These are phyloP conservation scores for Noturus placidus DNA, from an alignment of 2,113 vertebrate species.

Conservation along the genomic window DNA sequence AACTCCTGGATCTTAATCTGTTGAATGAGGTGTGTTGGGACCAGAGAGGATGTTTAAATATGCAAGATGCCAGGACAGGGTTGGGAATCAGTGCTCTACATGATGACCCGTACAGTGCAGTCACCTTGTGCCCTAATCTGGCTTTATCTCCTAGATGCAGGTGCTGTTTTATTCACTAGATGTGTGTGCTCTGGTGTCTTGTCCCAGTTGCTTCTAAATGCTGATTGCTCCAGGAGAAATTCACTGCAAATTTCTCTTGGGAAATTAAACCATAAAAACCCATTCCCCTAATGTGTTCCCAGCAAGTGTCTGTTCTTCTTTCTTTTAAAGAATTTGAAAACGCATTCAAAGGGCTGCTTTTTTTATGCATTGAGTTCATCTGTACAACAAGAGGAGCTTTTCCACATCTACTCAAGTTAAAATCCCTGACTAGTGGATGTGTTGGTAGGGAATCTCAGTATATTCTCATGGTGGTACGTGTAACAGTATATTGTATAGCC, in stretches of 20 bases:
- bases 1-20: background rate
- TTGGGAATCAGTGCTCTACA: background rate
- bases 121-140: background rate
- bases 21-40: background rate
- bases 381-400: too few relatives aligned
- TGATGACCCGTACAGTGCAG: background rate
- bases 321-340: background rate
- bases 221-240: background rate
- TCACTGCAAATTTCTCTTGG: conserved; percentile 15
- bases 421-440: background rate
- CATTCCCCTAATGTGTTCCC: background rate
- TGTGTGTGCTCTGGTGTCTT: background rate
- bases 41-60: background rate
- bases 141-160: background rate
- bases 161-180: background rate
- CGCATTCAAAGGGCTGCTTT: background rate
- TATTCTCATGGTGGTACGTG: background rate
- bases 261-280: conserved; percentile 24
- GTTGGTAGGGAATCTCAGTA: background rate
- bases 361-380: background rate
- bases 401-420: background rate
- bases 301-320: background rate
- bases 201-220: background rate
- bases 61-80: background rate
- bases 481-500: background rate